These are phyloP conservation scores for Drosophila picticornis DNA, from an alignment of 2,888 invertebrate genomes.

Conservation along the genomic window DNA sequence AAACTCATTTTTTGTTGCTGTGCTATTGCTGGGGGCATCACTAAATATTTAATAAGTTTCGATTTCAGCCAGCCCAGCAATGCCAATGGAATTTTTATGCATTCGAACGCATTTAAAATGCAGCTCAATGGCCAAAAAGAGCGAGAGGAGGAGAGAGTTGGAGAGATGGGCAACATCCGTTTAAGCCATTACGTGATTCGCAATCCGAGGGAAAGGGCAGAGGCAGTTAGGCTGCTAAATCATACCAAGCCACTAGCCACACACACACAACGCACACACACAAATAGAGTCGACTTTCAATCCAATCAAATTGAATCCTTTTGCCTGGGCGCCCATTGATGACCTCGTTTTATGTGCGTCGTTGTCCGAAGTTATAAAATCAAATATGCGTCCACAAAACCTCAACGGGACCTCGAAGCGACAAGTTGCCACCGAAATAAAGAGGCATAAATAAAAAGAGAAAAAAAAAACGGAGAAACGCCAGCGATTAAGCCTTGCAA, in stretches of 20 bases:
- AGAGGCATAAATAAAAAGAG: background rate
- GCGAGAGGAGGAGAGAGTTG: background rate
- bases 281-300: conserved; percentile 53
- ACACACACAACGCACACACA: conserved; percentile 4
- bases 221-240: conserved; percentile 47
- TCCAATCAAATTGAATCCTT: conserved; percentile 82
- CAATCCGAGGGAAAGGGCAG: conserved; percentile 27
- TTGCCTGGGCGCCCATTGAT: conserved; percentile 53
- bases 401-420: conserved; percentile 47
- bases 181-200: conserved; percentile 72
- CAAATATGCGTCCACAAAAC: conserved; percentile 69
- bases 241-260: conserved; percentile 58
- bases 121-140: conserved; percentile 68
- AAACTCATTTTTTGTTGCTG: conserved; percentile 68
- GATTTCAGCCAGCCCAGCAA: conserved; percentile 67
- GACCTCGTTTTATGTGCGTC: conserved; percentile 74
- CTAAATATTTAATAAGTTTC: conserved; percentile 85
- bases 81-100: conserved; percentile 62
- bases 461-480: background rate
- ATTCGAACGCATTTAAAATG: conserved; percentile 78
- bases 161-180: conserved; percentile 57
- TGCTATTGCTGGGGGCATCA: conserved; percentile 41
- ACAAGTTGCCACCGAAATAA: conserved; percentile 55
- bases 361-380: conserved; percentile 77
- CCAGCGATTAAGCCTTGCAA: conserved; percentile 58